Base-by-base conservation (phyloP, 1,140 invertebrate genomes). In the Temnothorax nylanderi region DNA sequence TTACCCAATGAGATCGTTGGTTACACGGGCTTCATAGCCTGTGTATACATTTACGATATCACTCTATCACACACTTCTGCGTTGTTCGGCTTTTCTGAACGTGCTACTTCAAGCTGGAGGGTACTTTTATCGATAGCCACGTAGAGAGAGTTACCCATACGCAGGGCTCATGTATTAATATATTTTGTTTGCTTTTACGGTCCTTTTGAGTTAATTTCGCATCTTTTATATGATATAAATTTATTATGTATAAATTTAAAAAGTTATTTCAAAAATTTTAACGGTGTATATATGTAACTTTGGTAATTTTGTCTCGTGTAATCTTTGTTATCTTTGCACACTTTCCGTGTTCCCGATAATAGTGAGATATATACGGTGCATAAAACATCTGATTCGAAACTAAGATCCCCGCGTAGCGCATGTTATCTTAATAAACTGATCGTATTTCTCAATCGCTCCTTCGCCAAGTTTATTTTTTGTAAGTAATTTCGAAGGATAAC, bases 1-100 rank as follows among this genome's bases (percentile, higher is more conserved):
- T 58, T 87, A 84, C 62, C 88, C 76, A 89, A 89, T 89, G 84
- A 89, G 88, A 89, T 90, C 72, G 85, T 87, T 76, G 85, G 85
- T 87, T 89, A 82, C 85, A 89, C 77, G 51, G 84, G 60, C 65
- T 90, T 78, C 84, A 77, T 87, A 87, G 77, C 49, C 82, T 89
- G 85, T 82, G 75, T 89, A 87, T 89, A 78, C 84, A 65, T 89
- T 89, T 89, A 89, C 41, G 88, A 89, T 82, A 82, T 58, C 72
- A 80, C 62, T 60, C 62, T 72, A 89, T 87, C 71, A 51, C 62
- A 51, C 64, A 77, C 47, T 64, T 58, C 37, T 44, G 60, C 18
- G 41, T 84, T 85, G 47, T 86, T 86, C 69, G 49, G 87, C 74
- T 62, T 82, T 78, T 74, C 81, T 56, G 56, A 41, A 82, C 84